Evolutionary conservation across 2,797 vertebrate genomes (phyloP), one percentile per base, ranked within the genome.

Genomic region (Poeciliopsis paucimaculata): DNA sequence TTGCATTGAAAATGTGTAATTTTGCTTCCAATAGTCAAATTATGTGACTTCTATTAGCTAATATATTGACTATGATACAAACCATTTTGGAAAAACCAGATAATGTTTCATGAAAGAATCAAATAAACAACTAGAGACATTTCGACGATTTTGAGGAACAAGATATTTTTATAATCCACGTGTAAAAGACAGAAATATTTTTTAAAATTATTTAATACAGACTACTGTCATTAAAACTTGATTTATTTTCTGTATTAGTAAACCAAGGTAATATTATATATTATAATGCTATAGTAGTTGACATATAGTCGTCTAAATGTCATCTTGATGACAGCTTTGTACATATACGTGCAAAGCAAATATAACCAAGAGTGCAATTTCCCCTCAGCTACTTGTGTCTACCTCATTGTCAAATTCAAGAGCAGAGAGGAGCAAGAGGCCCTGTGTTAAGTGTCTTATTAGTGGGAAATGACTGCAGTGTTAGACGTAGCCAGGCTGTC

Each of bases 391-490:
- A 89, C 93, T 94, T 89, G 85, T 91, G 87, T 90, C 84, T 89
- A 60, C 80, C 89, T 91, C 88, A 85, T 85, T 84, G 89, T 83
- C 75, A 81, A 80, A 87, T 92, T 90, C 86, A 80, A 87, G 90
- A 84, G 90, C 90, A 79, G 73, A 90, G 84, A 91, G 88, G 88
- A 89, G 91, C 84, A 72, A 91, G 91, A 91, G 92, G 89, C 92
- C 88, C 87, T 39, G 92, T 93, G 93, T 94, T 96, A 95, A 95
- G 94, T 95, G 94, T 95, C 93, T 95, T 95, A 96, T 96, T 96
- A 96, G 91, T 89, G 88, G 87, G 87, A 94, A 93, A 95, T 93
- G 94, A 93, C 90, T 91, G 89, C 86, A 84, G 90, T 88, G 90
- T 92, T 86, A 89, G 90, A 84, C 87, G 79, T 89, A 86, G 85